Conservation (phyloP, 2,888 invertebrate species). For the Sarcophaga caerulescens region DNA sequence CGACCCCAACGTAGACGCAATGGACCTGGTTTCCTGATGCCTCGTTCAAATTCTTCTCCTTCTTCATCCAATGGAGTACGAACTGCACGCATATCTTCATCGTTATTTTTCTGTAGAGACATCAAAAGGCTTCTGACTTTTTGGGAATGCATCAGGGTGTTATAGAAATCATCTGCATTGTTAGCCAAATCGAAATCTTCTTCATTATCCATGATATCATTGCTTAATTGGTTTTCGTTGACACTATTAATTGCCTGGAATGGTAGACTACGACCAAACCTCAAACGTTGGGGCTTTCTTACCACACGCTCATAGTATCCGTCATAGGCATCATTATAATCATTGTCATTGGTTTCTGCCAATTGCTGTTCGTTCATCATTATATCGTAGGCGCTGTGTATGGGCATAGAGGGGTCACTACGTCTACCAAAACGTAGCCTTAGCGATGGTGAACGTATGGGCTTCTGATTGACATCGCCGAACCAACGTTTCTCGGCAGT, state of each 20-base stretch:
- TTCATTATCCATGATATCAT: slow-evolving; percentile 12
- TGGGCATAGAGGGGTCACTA: slow-evolving; percentile 85
- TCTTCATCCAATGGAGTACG: slow-evolving; percentile 69
- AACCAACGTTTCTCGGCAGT: slow-evolving; percentile 79
- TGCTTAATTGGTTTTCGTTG: slow-evolving; percentile 46
- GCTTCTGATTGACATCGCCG: slow-evolving; percentile 85
- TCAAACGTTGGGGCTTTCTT: slow-evolving; percentile 76
- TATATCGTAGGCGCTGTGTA: slow-evolving; percentile 74
- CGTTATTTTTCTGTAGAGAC: slow-evolving; percentile 73
- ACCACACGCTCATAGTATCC: slow-evolving; percentile 71
- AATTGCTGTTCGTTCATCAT: slow-evolving; percentile 70
- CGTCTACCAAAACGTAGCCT: slow-evolving; percentile 89
- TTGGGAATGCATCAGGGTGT: slow-evolving; percentile 71
- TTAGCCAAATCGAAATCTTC: slow-evolving; percentile 33
- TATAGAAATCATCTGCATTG: slow-evolving; percentile 68
- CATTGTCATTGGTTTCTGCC: slow-evolving; percentile 29
- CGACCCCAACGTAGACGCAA: slow-evolving; percentile 80
- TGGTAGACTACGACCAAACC: slow-evolving; percentile 75
- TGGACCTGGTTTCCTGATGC: slow-evolving; percentile 77
- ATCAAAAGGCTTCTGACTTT: slow-evolving; percentile 74
- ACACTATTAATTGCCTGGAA: slow-evolving; percentile 40
- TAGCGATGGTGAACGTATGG: slow-evolving; percentile 88
- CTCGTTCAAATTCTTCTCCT: slow-evolving; percentile 75
- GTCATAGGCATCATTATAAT: slow-evolving; percentile 63
- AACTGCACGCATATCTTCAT: slow-evolving; percentile 23